These are phyloP conservation scores for Drosophila anceps DNA, from an alignment of 2,888 invertebrate genomes.

Conservation along the genomic window DNA sequence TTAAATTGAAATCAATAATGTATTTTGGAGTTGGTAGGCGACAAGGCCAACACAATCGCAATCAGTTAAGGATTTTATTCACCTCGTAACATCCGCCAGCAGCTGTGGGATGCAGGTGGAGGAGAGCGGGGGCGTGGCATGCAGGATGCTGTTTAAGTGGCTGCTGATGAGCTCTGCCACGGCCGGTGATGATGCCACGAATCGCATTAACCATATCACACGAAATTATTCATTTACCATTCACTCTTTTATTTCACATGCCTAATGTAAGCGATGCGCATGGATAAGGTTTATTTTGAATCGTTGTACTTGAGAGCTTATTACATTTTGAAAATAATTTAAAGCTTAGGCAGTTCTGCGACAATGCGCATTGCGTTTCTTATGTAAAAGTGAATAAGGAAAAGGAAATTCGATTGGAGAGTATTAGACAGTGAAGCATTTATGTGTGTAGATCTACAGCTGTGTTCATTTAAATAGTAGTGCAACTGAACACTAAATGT, in stretches of 20 bases:
- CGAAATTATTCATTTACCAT: slow-evolving; percentile 50
- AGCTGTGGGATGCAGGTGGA: too few species aligned
- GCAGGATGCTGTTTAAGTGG: slow-evolving; percentile 7
- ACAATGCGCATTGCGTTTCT: neutral
- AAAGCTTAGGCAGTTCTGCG: neutral
- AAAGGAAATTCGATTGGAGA: neutral
- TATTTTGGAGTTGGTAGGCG: slow-evolving; percentile 46
- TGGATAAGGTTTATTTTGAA: slow-evolving; percentile 1
- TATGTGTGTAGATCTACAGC: too few species aligned
- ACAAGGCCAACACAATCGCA: slow-evolving; percentile 13
- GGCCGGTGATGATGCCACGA: slow-evolving; percentile 32
- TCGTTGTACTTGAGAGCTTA: too few species aligned
- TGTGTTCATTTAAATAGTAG: too few species aligned
- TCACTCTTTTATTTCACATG: neutral
- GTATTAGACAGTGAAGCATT: too few species aligned
- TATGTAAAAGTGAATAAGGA: neutral
- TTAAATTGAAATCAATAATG: slow-evolving; percentile 77
- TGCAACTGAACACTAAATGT: too few species aligned
- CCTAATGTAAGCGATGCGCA: neutral
- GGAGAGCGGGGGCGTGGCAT: neutral
- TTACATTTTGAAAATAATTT: neutral
- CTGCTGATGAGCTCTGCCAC: slow-evolving; percentile 42
- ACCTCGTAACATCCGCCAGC: slow-evolving; percentile 1
- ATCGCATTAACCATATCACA: slow-evolving; percentile 44
- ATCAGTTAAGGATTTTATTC: slow-evolving; percentile 31